A percentile compares a stretch with the other conserved stretches of the same genome.
Conservation (phyloP, 2,113 vertebrate genomes). For the Cheilinus undulatus region DNA sequence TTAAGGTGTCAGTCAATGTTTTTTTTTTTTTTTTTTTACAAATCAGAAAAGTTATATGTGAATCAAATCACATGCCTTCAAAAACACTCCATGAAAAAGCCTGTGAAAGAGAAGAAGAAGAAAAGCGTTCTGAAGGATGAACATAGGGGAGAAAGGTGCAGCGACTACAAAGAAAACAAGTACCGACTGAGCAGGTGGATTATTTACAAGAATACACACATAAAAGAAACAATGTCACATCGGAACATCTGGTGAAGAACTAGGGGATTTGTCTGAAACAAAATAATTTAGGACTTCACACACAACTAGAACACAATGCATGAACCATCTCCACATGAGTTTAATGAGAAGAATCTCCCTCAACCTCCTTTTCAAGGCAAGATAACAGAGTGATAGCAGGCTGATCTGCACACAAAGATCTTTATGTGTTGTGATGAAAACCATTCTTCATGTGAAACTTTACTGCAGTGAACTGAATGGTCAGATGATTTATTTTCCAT, state of each 20-base stretch:
- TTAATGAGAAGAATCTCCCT: slow-evolving; percentile 24
- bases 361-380: slow-evolving; percentile 48
- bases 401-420: slow-evolving; percentile 19
- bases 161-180: slow-evolving; percentile 19
- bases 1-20: slow-evolving; percentile 44
- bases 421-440: slow-evolving; percentile 13
- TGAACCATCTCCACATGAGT: slow-evolving; percentile 10
- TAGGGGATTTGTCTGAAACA: slow-evolving; percentile 21
- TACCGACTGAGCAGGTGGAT: slow-evolving; percentile 30
- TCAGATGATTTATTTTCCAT: neutral
- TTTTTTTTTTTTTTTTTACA: too few species aligned
- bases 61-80: slow-evolving; percentile 62
- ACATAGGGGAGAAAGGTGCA: neutral
- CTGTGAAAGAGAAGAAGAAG: slow-evolving; percentile 32
- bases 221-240: neutral
- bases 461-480: neutral
- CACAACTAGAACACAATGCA: slow-evolving; percentile 23
- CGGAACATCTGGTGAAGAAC: slow-evolving; percentile 21
- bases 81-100: slow-evolving; percentile 47
- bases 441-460: neutral
- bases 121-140: slow-evolving; percentile 29
- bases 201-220: slow-evolving; percentile 56
- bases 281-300: slow-evolving; percentile 13
- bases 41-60: slow-evolving; percentile 46
- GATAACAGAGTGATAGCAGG: neutral